These are phyloP conservation scores for Rhinoraja longicauda DNA, from an alignment of 2,797 vertebrate species.

Conservation along the genomic window DNA sequence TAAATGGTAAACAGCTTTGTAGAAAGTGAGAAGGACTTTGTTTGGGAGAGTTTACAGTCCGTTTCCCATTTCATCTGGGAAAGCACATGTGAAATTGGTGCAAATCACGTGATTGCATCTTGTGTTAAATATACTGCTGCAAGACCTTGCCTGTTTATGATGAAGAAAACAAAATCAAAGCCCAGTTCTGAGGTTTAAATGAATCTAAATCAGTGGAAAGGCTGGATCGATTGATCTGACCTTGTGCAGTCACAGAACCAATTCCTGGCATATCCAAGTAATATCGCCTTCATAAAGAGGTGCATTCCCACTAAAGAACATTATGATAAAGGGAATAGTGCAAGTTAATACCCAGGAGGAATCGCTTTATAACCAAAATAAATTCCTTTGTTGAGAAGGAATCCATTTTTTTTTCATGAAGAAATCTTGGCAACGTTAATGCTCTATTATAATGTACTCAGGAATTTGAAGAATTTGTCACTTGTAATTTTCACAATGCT, in stretches of 20 bases:
- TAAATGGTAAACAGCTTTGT: too few species aligned
- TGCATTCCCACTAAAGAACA: neutral
- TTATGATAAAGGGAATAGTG: neutral
- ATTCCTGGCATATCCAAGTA: neutral
- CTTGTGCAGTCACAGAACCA: too few species aligned
- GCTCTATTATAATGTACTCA: too few species aligned
- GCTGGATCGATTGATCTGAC: neutral
- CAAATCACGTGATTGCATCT: neutral
- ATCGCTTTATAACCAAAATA: neutral
- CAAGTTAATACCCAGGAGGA: neutral
- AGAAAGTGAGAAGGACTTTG: too few species aligned
- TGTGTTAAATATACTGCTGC: neutral
- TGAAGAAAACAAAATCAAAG: neutral
- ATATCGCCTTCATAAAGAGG: neutral
- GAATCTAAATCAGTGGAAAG: neutral
- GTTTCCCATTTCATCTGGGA: neutral
- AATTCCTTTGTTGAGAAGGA: neutral
- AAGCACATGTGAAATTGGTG: neutral
- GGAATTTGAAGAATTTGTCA: constrained; percentile 9
- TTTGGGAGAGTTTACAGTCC: neutral
- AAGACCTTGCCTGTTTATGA: neutral
- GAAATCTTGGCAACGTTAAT: neutral
- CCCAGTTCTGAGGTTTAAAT: too few species aligned
- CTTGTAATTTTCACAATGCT: constrained; percentile 25
- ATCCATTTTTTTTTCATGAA: neutral